Evolutionary conservation across 2,888 invertebrate genomes (phyloP), one percentile per base, ranked within the genome.

Genomic region (Conomelus anceps): DNA sequence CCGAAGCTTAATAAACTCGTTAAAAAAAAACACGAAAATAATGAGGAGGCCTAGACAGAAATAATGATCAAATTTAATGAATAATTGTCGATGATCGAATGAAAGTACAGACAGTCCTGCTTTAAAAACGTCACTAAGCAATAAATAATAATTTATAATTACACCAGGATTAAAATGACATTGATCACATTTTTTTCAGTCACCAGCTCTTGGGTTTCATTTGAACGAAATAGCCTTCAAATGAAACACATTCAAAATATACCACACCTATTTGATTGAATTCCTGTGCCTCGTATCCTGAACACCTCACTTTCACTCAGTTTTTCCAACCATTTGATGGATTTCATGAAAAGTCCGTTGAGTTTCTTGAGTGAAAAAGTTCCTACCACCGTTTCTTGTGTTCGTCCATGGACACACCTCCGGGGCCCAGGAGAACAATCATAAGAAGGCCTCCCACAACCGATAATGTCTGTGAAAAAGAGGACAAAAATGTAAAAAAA

Each of bases 371-470:
- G n/a, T n/a, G n/a, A n/a, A 29, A 29, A 85, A 17, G 29, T 87
- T 17, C 11, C 92, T 91, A 99, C 98, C 98, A 99, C 93, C 98
- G 97, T 94, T 99, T 99, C 95, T 99, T 99, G 94, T 99, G 99
- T 93, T 99, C 99, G 94, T 99, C 99, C 98, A 99, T 99, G 91
- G 99, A 99, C 84, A 99, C 99, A 89, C 98, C 99, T 90, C 99
- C 99, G 84, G 99, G 99, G 41, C 99, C 99, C 91, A 99, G 95
- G 91, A 98, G 98, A 17, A 99, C 99, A 92, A 99, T 99, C 97
- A 99, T 98, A 89, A 99, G 94, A 23, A 99, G 96, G 88, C 99
- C 99, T 91, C 99, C 99, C 93, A 99, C 97, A 91, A 99, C 99
- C 85, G 99, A 99, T 92, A 99, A 94, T 85, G 99, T 99, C 97